phyloP scores from a whole-genome alignment of 1,140 invertebrate species.

The Coptotermes formosanus region DNA sequence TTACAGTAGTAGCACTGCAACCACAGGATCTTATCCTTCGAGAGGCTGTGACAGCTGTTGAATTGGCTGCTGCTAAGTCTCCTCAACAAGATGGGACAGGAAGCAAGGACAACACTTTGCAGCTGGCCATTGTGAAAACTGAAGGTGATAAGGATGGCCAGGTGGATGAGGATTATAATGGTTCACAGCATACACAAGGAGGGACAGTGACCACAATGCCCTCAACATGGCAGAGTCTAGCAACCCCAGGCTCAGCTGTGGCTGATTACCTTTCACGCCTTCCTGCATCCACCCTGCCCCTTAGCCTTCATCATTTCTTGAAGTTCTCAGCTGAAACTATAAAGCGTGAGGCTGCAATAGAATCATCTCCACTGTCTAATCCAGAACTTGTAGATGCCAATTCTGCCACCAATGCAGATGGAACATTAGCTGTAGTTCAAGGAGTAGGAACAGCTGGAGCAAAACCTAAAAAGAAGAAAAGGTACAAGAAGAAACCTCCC shows the following conservation, averaged over 20 bases:
- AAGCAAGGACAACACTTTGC: constrained; percentile 10
- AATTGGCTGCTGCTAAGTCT: constrained; percentile 52
- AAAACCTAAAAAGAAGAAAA: constrained; percentile 72
- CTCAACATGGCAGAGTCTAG: constrained; percentile 70
- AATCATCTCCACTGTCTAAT: constrained; percentile 48
- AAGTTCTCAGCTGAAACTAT: constrained; percentile 60
- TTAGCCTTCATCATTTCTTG: constrained; percentile 57
- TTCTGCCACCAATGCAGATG: constrained; percentile 42
- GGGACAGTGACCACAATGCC: constrained; percentile 53
- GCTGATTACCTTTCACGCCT: constrained; percentile 78
- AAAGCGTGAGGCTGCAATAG: constrained; percentile 52
- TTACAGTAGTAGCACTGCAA: constrained; percentile 51
- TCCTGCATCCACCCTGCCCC: constrained; percentile 57
- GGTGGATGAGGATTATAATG: constrained; percentile 62
- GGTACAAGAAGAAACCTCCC: constrained; percentile 75
- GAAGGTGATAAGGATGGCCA: constrained; percentile 81
- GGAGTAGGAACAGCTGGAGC: constrained; percentile 47
- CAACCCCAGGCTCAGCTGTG: constrained; percentile 71
- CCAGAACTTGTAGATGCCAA: constrained; percentile 18
- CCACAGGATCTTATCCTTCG: constrained; percentile 43
- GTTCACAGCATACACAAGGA: constrained; percentile 10
- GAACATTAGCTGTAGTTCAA: constrained; percentile 48
- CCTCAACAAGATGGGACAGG: constrained; percentile 46
- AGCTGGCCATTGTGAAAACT: constrained; percentile 45
- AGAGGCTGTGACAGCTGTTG: constrained; percentile 43